phyloP scores from a whole-genome alignment of 1,140 invertebrate species.

The Trypoxylus dichotomus region DNA sequence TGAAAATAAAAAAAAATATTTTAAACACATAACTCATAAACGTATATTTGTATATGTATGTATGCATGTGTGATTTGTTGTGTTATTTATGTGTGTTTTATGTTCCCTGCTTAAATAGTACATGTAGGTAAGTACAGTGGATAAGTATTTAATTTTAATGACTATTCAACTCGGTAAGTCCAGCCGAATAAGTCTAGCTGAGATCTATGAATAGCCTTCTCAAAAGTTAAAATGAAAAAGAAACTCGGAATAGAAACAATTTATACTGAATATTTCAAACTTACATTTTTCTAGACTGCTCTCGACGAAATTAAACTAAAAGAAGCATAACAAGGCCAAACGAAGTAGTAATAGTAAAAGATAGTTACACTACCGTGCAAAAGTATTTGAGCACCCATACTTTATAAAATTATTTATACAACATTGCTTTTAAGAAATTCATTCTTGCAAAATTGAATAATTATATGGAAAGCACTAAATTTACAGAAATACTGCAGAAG shows the following conservation, averaged over 20 bases:
- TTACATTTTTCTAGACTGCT: neutral
- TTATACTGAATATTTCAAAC: neutral
- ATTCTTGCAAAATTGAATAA: too few species aligned
- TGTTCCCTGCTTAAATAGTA: neutral
- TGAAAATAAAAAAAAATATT: neutral
- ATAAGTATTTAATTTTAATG: neutral
- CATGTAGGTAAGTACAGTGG: neutral
- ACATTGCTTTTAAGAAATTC: too few species aligned
- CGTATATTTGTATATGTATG: neutral
- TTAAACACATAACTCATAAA: slow-evolving; percentile 18
- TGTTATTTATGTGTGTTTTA: neutral
- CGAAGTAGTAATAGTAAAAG: too few species aligned
- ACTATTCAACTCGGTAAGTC: neutral
- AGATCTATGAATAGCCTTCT: neutral
- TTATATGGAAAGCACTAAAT: too few species aligned
- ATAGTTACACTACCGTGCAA: too few species aligned
- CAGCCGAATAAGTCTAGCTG: neutral
- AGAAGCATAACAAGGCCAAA: too few species aligned
- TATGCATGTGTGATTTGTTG: slow-evolving; percentile 8
- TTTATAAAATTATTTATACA: too few species aligned
- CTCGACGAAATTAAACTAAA: too few species aligned
- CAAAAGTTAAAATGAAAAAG: neutral
- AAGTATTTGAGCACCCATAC: too few species aligned
- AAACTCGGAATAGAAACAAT: neutral
- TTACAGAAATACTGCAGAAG: too few species aligned